Base-by-base conservation (phyloP, 2,797 vertebrate species). In the Tapera naevia region DNA sequence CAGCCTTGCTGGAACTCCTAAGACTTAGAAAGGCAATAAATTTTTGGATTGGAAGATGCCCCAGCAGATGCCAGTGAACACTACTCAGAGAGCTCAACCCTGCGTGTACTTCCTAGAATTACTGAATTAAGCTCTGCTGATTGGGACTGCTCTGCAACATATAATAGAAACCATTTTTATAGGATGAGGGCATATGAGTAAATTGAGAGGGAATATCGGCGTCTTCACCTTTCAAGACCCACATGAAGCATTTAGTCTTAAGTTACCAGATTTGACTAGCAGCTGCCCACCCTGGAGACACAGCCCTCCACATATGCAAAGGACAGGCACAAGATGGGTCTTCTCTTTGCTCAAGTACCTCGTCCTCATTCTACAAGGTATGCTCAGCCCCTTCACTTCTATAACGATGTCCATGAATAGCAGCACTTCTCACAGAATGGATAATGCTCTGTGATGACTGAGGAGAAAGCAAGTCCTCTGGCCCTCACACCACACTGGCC, bases 141-240 rank as follows among this genome's bases (percentile, higher is more conserved):
- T 50, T 0, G 0, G 8, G 8, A 15, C 10, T 39, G 16, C 28
- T 39, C 41, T 23, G 39, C 37, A 65, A 74, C 5, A 45, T 4
- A 3, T 3, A 21, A 8, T 9, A 81, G 7, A 58, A 75, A 25
- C 1, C 1, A 13, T 2, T 80, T 39, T 18, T 17, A 21, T 1
- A 80, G 19, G 5, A 70, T 9, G 6, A 73, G 3, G 3, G 14
- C 9, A 53, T 66, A 15, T 13, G 16, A 39, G 8, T 14, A 62
- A 80, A 89, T 1, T 14, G 11, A 70, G 23, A 74, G 7, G 2
- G 4, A 7, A 60, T 48, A 5, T 9, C 41, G 9, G 2, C 28
- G 10, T 12, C 90, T 46, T 32, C 8, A 65, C 12, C 12, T 6
- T 86, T 39, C 2, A 32, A n/a, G 30, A 54, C 16, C 7, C 24